Base-by-base conservation (phyloP, 2,888 invertebrate genomes). In the Conops quadrifasciatus region DNA sequence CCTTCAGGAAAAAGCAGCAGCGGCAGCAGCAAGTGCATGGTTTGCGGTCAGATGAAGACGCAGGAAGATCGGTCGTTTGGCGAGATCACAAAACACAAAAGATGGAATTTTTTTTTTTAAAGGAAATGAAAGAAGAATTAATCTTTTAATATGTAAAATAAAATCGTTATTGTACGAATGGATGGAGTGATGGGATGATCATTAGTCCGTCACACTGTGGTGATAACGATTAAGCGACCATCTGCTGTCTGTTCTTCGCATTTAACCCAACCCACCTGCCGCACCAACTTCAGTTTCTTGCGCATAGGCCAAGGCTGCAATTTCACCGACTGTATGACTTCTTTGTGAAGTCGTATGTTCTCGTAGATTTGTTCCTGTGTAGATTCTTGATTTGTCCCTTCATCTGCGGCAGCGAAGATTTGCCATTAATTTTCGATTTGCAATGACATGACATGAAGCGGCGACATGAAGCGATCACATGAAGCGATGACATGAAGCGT, bases 321-420 rank as follows among this genome's bases (percentile, higher is more conserved):
- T 80, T 94, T 94, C 15, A 96, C 94, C 59, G 92, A 93, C 75
- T 92, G 92, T 74, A 97, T 87, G 0, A 97, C 94, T 85, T 97
- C 96, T 83, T 96, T 96, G 85, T 97, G 96, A 45, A 96, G 87
- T 76, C 93, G 91, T 73, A 97, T 92, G 80, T 95, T 96, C 85
- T 95, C 95, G 81, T 93, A 93, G 76, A 96, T 94, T 86, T 95
- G 94, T 81, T 95, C 95, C 81, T 95, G 93, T 0, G 91, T 91
- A 76, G 92, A 91, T 78, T 88, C 88, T 73, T 88, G 86, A 53
- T 87, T 86, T 71, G 87, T 84, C 77, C 89, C 88, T 75, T 94
- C 94, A 73, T 94, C 94, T 84, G 93, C 88, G 1, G 92, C 92
- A 80, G 92, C 92, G 5, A 53, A 19, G 58, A 21, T 36, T 36